Conservation (phyloP, 2,888 invertebrate genomes). For the Zele albiditarsus region DNA sequence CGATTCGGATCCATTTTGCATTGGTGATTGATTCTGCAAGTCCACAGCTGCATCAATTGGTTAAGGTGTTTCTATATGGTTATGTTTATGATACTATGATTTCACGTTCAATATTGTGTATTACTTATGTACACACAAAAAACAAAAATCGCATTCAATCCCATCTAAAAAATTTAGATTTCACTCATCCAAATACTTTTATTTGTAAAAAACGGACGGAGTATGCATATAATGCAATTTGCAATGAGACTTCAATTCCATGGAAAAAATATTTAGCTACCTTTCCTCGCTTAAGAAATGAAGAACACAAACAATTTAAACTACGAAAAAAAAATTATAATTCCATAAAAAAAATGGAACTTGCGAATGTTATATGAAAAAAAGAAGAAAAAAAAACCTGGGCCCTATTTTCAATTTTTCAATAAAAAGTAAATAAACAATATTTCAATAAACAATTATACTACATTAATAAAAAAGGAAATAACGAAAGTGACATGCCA, state of each 20-base stretch:
- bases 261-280: neutral
- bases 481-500: conserved; percentile 53
- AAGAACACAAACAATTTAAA: conserved; percentile 11
- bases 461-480: conserved; percentile 56
- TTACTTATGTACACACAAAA: neutral
- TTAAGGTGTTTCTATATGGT: conserved; percentile 63
- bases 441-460: no score
- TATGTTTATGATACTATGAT: conserved; percentile 29
- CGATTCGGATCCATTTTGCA: conserved; percentile 86
- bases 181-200: neutral
- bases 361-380: conserved; percentile 42
- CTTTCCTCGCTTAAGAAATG: neutral
- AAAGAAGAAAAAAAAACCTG: conserved; percentile 40
- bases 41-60: conserved; percentile 81
- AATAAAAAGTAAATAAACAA: conserved; percentile 65
- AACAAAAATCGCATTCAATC: conserved; percentile 6
- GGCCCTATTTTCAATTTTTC: conserved; percentile 53
- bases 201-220: conserved; percentile 21
- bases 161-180: neutral
- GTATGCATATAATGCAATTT: conserved; percentile 12
- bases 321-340: conserved; percentile 8
- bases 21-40: conserved; percentile 86
- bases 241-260: neutral
- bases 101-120: conserved; percentile 1
- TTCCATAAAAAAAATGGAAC: conserved; percentile 33